These are phyloP conservation scores for Alosa alosa DNA, from an alignment of 2,113 vertebrate species.

Conservation along the genomic window DNA sequence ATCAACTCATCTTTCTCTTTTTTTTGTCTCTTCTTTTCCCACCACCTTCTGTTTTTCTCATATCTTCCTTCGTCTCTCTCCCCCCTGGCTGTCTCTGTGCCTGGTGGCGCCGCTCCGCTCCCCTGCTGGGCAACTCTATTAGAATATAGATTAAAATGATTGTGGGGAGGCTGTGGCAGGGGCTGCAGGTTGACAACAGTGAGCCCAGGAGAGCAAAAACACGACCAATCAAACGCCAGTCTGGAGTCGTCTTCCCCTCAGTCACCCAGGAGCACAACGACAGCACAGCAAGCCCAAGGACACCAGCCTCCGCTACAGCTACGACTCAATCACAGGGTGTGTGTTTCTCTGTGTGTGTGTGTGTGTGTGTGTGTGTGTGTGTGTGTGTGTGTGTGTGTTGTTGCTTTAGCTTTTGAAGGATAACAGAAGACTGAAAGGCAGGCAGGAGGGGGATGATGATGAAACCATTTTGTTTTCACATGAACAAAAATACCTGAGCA, in stretches of 20 bases:
- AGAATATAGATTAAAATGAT: constrained; percentile 48
- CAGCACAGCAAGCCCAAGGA: not conserved
- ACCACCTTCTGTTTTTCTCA: not conserved
- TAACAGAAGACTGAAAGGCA: not conserved
- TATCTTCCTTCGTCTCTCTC: constrained; percentile 23
- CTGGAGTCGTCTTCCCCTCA: constrained; percentile 8
- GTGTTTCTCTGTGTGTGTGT: not conserved
- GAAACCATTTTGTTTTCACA: constrained; percentile 15
- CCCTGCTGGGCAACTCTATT: constrained; percentile 43
- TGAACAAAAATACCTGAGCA: constrained; percentile 47
- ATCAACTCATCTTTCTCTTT: constrained; percentile 14
- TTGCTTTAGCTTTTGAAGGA: not conserved
- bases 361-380: not conserved
- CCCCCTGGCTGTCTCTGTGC: no score
- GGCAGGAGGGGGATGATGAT: not conserved
- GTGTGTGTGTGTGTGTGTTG: not conserved
- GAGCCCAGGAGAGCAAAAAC: constrained; percentile 21
- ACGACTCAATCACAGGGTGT: not conserved
- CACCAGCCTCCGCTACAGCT: not conserved
- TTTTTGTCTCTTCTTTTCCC: not conserved
- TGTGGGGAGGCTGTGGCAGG: not conserved
- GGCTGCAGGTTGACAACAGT: constrained; percentile 26
- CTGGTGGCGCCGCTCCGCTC: constrained; percentile 38
- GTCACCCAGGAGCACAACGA: not conserved
- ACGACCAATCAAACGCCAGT: constrained; percentile 28